Evolutionary conservation across 2,113 vertebrate species (phyloP), one percentile per base, ranked within the genome.

Genomic region (Noctilio leporinus): DNA sequence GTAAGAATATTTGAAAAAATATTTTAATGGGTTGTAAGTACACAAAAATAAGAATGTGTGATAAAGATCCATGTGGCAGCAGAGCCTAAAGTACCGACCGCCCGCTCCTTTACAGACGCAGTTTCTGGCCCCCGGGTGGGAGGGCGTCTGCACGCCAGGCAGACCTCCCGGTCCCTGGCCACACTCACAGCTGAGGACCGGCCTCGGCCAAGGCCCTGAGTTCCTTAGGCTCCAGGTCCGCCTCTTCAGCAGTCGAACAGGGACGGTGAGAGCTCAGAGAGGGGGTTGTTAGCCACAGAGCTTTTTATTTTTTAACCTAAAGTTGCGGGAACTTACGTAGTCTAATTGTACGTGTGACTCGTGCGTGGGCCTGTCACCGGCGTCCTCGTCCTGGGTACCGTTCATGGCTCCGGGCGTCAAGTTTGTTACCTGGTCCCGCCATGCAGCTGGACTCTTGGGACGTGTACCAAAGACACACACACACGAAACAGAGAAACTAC

Each of bases 101-200:
- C 51, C 57, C 43, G 55, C 43, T 59, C 43, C 35, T 77, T 82
- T 47, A 10, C 7, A 65, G 57, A 53, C 59, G 38, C 35, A 40
- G 7, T 83, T 64, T 49, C 11, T 10, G 3, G 47, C 17, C 19
- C n/a, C 30, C 30, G 70, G 55, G 33, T 69, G 75, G 43, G 22
- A 43, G 33, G 59, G 59, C 4, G 59, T 28, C 59, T 12, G 8
- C 4, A 19, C 28, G 20, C 59, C 59, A 10, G 57, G 22, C 24
- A 3, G 24, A 24, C 15, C 57, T 24, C 3, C 10, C 5, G 14
- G 38, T 11, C 40, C 30, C 40, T 15, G 1, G 28, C 5, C 2
- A 43, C 16, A 2, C n/a, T 19, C 4, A 11, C 57, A 15, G 33
- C 38, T 7, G 16, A 28, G 30, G 33, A 22, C 3, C 11, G 47